Percentiles rank a stretch among this genome's conserved stretches.
Evolutionary conservation across 2,797 vertebrate genomes (phyloP).

Genomic region (Pogoniulus pusillus): DNA sequence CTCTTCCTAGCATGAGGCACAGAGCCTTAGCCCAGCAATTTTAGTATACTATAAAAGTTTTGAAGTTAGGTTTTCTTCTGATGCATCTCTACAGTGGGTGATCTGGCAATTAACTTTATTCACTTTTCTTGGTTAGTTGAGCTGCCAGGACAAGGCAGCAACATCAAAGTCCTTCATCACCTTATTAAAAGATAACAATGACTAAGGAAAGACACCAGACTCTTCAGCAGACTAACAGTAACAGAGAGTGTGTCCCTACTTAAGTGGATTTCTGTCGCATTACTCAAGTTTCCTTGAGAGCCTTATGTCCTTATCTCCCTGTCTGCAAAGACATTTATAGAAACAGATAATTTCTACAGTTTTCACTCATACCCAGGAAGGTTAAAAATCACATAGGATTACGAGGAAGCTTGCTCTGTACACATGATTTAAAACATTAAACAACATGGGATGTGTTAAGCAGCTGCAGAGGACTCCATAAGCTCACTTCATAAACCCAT

Average conservation of each 20-base stretch:
- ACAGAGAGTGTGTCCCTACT: background rate
- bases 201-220: background rate
- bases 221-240: background rate
- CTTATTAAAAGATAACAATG: no score
- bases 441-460: background rate
- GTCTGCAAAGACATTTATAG: background rate
- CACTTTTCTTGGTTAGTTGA: background rate
- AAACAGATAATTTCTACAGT: background rate
- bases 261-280: background rate
- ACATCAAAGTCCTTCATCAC: background rate
- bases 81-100: background rate
- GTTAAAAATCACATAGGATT: background rate
- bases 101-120: background rate
- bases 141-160: background rate
- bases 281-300: background rate
- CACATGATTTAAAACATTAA: background rate
- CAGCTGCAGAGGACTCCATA: background rate
- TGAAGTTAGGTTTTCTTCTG: background rate
- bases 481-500: background rate
- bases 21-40: background rate
- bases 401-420: background rate
- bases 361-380: background rate
- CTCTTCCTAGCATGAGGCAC: background rate
- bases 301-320: background rate
- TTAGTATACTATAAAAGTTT: background rate